Evolutionary conservation across 2,797 vertebrate species (phyloP).

Genomic region (Atherinosoma microstoma): DNA sequence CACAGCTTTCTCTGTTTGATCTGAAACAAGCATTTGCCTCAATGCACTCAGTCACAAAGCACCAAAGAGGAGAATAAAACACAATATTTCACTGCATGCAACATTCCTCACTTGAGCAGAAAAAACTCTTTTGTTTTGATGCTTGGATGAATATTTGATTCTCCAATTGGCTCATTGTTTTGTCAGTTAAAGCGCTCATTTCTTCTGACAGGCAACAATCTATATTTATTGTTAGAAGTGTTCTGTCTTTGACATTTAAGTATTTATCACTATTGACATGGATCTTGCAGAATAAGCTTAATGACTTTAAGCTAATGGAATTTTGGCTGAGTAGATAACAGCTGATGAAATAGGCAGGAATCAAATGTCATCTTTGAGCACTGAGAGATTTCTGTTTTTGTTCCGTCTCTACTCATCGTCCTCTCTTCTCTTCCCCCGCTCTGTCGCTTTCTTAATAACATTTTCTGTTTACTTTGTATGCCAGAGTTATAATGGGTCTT

Average conservation of each 20-base stretch:
- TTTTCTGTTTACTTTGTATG: slow-evolving; percentile 40
- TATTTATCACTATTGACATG: slow-evolving; percentile 44
- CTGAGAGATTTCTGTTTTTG: slow-evolving; percentile 18
- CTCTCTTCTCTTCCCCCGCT: slow-evolving; percentile 4
- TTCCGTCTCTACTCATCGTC: slow-evolving; percentile 24
- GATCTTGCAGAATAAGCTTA: slow-evolving; percentile 58
- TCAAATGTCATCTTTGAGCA: slow-evolving; percentile 52
- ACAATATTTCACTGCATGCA: not conserved
- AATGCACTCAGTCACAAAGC: slow-evolving; percentile 30
- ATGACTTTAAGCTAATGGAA: slow-evolving; percentile 66
- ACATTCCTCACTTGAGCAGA: slow-evolving; percentile 13
- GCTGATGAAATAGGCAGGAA: slow-evolving; percentile 53
- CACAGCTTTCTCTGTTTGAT: slow-evolving; percentile 48
- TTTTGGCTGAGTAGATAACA: slow-evolving; percentile 33
- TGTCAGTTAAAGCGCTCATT: slow-evolving; percentile 17
- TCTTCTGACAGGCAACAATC: slow-evolving; percentile 3
- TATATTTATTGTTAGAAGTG: slow-evolving; percentile 24
- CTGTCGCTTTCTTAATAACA: slow-evolving; percentile 13
- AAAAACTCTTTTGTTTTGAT: slow-evolving; percentile 16
- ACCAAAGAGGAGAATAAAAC: slow-evolving; percentile 19
- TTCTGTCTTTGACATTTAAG: slow-evolving; percentile 45
- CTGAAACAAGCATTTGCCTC: slow-evolving; percentile 20
- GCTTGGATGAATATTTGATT: slow-evolving; percentile 27
- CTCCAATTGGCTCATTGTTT: slow-evolving; percentile 26
- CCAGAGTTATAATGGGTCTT: slow-evolving; percentile 36